Base-by-base conservation (phyloP, 1,140 invertebrate species). In the Zaprionus camerounensis region DNA sequence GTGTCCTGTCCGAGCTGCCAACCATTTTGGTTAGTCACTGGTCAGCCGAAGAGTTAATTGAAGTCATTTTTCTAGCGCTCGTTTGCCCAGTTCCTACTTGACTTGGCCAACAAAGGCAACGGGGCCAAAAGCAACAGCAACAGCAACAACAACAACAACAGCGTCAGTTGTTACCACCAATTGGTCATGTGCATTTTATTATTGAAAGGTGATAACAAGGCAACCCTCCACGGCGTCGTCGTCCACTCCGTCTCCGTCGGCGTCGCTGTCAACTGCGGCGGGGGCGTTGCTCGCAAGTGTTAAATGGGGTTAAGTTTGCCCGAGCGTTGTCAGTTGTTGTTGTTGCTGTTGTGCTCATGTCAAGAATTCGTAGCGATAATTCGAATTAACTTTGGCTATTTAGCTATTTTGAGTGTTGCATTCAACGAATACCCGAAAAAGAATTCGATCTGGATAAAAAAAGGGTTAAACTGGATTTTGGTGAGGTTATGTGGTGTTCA, bases 171-270 rank as follows among this genome's bases (percentile, higher is more conserved):
- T 70, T 75, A 57, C 70, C 74, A 76, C 57, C 75, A 77, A 80
- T 83, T 86, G 70, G 57, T 70, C 51, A 78, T 80, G 70, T 77
- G 59, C 68, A 56, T 71, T 80, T 76, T 88, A 75, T 76, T 88
- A 88, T 90, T 88, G 84, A 88, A 88, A 84, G 84, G 84, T 90
- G 84, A 88, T 88, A 88, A 90, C 84, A 68, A 66, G 71, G 58
- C 38, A 72, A 49, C 72, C 68, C 55, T 26, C 17, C 28, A 22
- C 36, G 28, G 6, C 17, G 13, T 26, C 22, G 66, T 49, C 17
- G 53, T 31, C 9, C 31, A 31, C 31, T 31, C 36, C 26, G 38
- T 49, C 46, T 15, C 5, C 38, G 38, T n/a, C 38, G 38, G 6
- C 44, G 9, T 11, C n/a, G 44, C n/a, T 51, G 53, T 34, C 56